Conservation (phyloP, 1,140 invertebrate species). For the Riptortus pedestris region DNA sequence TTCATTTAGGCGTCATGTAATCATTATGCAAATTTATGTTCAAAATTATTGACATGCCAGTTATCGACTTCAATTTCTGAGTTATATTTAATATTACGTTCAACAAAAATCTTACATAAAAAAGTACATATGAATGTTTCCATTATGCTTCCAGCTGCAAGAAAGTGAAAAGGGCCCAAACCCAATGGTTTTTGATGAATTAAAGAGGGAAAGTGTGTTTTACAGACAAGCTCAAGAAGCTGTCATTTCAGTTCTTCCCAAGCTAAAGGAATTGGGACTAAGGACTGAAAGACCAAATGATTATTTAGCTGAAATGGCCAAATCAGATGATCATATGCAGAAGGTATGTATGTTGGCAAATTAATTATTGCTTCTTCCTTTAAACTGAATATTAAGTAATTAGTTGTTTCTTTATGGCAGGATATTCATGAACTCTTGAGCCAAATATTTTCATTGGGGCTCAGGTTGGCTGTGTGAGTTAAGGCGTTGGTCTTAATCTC, state of each 20-base stretch:
- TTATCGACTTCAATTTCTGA: too few species aligned
- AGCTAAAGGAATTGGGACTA: constrained; percentile 62
- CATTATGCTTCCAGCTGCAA: constrained; percentile 42
- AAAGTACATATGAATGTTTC: too few species aligned
- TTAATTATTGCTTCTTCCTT: background rate
- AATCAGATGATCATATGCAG: constrained; percentile 95
- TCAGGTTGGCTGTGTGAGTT: too few species aligned
- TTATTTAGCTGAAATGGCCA: constrained; percentile 99
- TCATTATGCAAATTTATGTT: too few species aligned
- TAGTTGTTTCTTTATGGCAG: background rate
- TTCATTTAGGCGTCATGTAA: too few species aligned
- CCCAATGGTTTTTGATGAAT: constrained; percentile 64
- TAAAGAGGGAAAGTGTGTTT: constrained; percentile 81
- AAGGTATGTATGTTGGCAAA: too few species aligned
- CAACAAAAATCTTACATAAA: too few species aligned
- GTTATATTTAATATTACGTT: too few species aligned
- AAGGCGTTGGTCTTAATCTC: too few species aligned
- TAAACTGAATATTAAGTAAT: background rate
- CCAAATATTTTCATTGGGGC: too few species aligned
- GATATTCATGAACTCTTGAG: background rate
- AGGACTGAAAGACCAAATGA: constrained; percentile 79
- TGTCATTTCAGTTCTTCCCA: constrained; percentile 63
- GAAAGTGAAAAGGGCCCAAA: constrained; percentile 56
- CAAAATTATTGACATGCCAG: too few species aligned
- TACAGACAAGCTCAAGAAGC: constrained; percentile 85